Conservation (phyloP, 2,888 invertebrate genomes). For the Cryptus armator region DNA sequence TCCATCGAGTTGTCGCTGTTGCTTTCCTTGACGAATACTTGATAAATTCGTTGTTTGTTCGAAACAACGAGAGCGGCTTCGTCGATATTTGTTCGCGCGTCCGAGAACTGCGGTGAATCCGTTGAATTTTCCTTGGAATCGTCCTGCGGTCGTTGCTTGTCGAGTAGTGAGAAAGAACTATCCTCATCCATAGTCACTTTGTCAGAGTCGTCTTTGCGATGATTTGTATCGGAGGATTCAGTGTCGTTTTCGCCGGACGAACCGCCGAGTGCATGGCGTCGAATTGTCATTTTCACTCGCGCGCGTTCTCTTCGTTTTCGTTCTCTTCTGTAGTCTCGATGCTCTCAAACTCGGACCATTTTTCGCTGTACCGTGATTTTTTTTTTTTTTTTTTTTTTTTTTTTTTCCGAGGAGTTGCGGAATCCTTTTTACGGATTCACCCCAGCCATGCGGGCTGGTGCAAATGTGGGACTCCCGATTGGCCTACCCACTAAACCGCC, state of each 20-base stretch:
- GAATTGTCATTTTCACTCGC: constrained; percentile 74
- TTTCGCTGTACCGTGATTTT: no score
- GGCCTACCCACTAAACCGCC: no score
- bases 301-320: constrained; percentile 79
- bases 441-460: no score
- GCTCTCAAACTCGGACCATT: constrained; percentile 81
- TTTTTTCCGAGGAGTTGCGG: no score
- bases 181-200: constrained; percentile 76
- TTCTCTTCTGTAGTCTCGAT: constrained; percentile 82
- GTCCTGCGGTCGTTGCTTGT: constrained; percentile 75
- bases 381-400: no score
- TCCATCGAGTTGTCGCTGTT: no score
- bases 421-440: no score
- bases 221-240: constrained; percentile 75
- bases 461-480: no score
- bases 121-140: constrained; percentile 69
- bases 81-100: constrained; percentile 21
- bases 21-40: constrained; percentile 67
- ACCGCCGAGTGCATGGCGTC: constrained; percentile 69
- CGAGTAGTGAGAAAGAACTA: constrained; percentile 76
- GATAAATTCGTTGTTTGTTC: constrained; percentile 64
- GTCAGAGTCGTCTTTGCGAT: constrained; percentile 80
- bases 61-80: constrained; percentile 43
- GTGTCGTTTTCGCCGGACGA: constrained; percentile 62
- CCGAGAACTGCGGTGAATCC: constrained; percentile 49